These are phyloP conservation scores for Pachyuromys duprasi DNA, from an alignment of 2,797 vertebrate species.

Conservation along the genomic window DNA sequence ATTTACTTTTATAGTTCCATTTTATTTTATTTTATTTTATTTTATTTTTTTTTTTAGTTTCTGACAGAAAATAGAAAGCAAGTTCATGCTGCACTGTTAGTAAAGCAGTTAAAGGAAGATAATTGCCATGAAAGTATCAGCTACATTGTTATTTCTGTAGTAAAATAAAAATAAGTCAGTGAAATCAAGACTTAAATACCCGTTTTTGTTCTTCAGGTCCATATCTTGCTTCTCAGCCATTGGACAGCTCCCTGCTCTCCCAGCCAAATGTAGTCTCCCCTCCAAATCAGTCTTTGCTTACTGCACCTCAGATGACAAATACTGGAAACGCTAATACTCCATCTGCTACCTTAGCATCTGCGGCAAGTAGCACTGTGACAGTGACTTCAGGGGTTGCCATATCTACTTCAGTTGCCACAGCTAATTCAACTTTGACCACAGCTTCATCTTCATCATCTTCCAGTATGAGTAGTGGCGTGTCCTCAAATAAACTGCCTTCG, in stretches of 20 bases:
- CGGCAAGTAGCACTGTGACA: slow-evolving; percentile 86
- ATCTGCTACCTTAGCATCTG: slow-evolving; percentile 86
- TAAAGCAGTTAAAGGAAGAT: neutral
- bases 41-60: slow-evolving; percentile 52
- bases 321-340: slow-evolving; percentile 89
- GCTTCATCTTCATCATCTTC: slow-evolving; percentile 88
- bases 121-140: slow-evolving; percentile 39
- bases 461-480: slow-evolving; percentile 85
- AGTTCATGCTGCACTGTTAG: neutral
- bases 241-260: slow-evolving; percentile 95
- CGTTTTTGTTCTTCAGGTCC: slow-evolving; percentile 90
- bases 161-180: slow-evolving; percentile 6
- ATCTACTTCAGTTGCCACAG: slow-evolving; percentile 88
- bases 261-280: slow-evolving; percentile 92
- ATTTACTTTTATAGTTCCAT: slow-evolving; percentile 58
- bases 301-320: slow-evolving; percentile 86
- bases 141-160: slow-evolving; percentile 47
- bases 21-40: neutral
- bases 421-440: slow-evolving; percentile 88
- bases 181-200: slow-evolving; percentile 69
- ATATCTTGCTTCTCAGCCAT: slow-evolving; percentile 96
- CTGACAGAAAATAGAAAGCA: slow-evolving; percentile 39
- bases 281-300: slow-evolving; percentile 89
- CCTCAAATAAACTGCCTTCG: slow-evolving; percentile 92
- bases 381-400: slow-evolving; percentile 87